Conservation (phyloP, 1,140 invertebrate species). For the Diuraphis noxia region DNA sequence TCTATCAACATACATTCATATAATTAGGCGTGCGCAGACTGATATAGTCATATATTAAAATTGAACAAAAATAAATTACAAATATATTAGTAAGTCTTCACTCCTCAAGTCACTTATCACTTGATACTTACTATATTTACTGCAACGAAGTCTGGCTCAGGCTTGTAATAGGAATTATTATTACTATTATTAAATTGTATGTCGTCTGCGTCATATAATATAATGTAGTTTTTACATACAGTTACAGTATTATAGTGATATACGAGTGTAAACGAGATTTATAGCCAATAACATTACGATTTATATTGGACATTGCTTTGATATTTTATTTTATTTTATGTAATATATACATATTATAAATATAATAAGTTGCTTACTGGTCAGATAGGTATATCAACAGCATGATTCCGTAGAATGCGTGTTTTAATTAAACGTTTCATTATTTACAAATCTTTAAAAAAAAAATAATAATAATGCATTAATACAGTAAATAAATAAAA, state of each 20-base stretch:
- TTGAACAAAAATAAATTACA: neutral
- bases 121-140: neutral
- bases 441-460: conserved; percentile 4
- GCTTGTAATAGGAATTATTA: neutral
- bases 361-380: conserved; percentile 6
- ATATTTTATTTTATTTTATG: conserved; percentile 29
- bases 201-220: neutral
- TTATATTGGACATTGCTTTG: conserved; percentile 38
- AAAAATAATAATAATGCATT: neutral
- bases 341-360: conserved; percentile 25
- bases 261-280: conserved; percentile 39
- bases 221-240: conserved; percentile 5
- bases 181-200: conserved; percentile 1
- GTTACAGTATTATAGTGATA: neutral
- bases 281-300: conserved; percentile 47
- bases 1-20: too few relatives aligned
- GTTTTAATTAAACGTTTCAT: conserved; percentile 35
- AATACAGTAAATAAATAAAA: conserved; percentile 13
- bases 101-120: neutral
- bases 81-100: neutral
- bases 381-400: neutral
- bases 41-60: neutral
- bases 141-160: neutral
- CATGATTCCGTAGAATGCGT: conserved; percentile 11
- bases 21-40: too few relatives aligned